Percentiles rank a stretch among this genome's conserved stretches.
These are phyloP conservation scores for Archegozetes longisetosus DNA, from an alignment of 1,140 invertebrate species.

Conservation along the genomic window DNA sequence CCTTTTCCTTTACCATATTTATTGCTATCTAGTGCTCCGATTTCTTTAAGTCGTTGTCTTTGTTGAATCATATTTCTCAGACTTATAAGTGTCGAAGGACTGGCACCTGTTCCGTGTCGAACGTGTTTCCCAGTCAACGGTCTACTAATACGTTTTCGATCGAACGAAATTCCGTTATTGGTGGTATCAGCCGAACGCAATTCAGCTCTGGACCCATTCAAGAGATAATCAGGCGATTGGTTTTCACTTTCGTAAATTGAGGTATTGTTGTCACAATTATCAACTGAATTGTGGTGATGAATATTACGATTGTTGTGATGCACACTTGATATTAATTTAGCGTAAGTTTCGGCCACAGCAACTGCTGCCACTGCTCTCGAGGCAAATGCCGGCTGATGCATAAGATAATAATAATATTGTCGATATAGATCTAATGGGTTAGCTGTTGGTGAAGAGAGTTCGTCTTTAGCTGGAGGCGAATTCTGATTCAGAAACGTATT, in stretches of 20 bases:
- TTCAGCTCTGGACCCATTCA: slow-evolving; percentile 1
- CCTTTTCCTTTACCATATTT: slow-evolving; percentile 8
- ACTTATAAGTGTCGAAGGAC: slow-evolving; percentile 31
- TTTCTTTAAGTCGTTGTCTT: slow-evolving; percentile 28
- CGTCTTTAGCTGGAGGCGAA: neutral
- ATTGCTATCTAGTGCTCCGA: slow-evolving; percentile 4
- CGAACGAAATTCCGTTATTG: neutral
- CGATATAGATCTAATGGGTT: slow-evolving; percentile 7
- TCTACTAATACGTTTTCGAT: slow-evolving; percentile 29
- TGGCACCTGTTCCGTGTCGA: slow-evolving; percentile 34
- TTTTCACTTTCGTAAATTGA: slow-evolving; percentile 5
- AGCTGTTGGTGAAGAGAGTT: neutral
- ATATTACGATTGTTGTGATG: neutral
- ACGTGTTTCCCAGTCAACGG: slow-evolving; percentile 35
- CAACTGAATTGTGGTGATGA: neutral
- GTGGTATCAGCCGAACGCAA: slow-evolving; percentile 16
- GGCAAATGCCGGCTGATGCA: slow-evolving; percentile 8
- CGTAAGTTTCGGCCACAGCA: slow-evolving; percentile 12
- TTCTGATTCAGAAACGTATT: neutral
- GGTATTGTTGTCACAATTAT: slow-evolving; percentile 2
- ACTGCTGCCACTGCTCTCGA: slow-evolving; percentile 11
- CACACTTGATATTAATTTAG: slow-evolving; percentile 1
- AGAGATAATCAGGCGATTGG: slow-evolving; percentile 5
- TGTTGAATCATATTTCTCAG: slow-evolving; percentile 34
- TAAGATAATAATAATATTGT: slow-evolving; percentile 13